Base-by-base conservation (phyloP, 1,140 invertebrate species). In the Homarus americanus region DNA sequence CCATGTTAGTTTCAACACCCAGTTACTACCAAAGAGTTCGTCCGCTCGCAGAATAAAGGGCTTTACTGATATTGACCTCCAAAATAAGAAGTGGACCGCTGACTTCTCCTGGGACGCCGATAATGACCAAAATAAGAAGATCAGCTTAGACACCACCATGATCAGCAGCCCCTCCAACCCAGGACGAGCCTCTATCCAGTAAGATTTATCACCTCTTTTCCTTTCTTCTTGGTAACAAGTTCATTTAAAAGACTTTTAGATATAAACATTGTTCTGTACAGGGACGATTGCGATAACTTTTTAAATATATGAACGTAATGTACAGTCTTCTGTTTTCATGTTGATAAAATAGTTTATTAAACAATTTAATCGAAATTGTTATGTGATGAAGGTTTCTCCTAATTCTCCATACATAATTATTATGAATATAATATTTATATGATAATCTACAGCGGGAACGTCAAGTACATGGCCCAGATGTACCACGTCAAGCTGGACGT, bases 41-140 rank as follows among this genome's bases (percentile, higher is more conserved):
- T 53, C 49, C 44, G 41, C 34, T 38, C 87, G 80, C 17, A 49
- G 72, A 38, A 73, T 90, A 20, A 90, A 83, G 72, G 87, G 40
- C 0, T 90, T 90, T 63, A 24, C 80, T 58, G 69, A 90, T 34
- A 28, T 90, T 32, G 53, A 84, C 69, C 38, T 82, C 7, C 44
- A 20, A 34, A 38, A 20, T 32, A 53, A 90, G 40, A 63, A 38
- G 34, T n/a, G n/a, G 3, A 53, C 41, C n/a, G 53, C 41, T n/a
- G 82, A 76, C 36, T 24, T 90, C 12, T 32, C 38, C 9, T 90
- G 87, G 87, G 49, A 90, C 28, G 87, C 80, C 10, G 87, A 90
- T 32, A 15, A 40, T 20, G 80, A 75, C 53, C 38, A 28, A 0
- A 28, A 44, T 15, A n/a, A 90, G 44, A 90, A 84, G 69, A 44